These are phyloP conservation scores for Pantherophis alleghaniensis DNA, from an alignment of 2,797 vertebrate species.

Conservation along the genomic window DNA sequence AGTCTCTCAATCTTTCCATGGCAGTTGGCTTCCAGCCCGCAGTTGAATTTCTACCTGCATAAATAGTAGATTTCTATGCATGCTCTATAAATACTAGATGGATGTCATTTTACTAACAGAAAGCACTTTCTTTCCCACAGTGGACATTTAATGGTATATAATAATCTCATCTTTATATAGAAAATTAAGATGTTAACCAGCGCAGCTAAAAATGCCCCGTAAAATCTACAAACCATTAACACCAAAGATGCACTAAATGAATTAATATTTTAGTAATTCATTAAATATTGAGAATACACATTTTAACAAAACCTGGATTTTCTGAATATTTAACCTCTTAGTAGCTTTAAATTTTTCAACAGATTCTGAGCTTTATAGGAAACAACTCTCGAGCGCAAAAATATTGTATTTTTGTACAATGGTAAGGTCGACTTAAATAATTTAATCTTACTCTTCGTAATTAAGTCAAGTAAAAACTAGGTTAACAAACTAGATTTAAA, in stretches of 20 bases:
- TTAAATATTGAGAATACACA: constrained; percentile 69
- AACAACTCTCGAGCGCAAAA: constrained; percentile 36
- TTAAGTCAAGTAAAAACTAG: background rate
- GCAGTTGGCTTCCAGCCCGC: constrained; percentile 32
- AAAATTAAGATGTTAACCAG: constrained; percentile 54
- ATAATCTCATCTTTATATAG: constrained; percentile 39
- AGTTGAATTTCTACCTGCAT: constrained; percentile 29
- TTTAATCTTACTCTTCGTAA: background rate
- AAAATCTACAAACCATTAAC: constrained; percentile 62
- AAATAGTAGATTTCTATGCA: constrained; percentile 40
- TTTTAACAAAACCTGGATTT: constrained; percentile 63
- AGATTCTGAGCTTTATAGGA: constrained; percentile 44
- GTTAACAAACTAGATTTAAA: background rate
- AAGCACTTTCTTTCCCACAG: constrained; percentile 42
- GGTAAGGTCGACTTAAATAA: constrained; percentile 1
- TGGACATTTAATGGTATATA: constrained; percentile 40
- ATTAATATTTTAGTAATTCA: constrained; percentile 67
- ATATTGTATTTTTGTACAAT: constrained; percentile 6
- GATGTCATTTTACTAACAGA: constrained; percentile 31
- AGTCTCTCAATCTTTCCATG: constrained; percentile 13
- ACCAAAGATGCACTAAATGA: constrained; percentile 60
- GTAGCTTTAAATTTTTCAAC: constrained; percentile 55
- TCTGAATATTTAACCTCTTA: constrained; percentile 55
- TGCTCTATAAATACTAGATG: constrained; percentile 22
- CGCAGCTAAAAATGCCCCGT: constrained; percentile 47